A percentile compares a stretch with the other conserved stretches of the same genome.
Evolutionary conservation across 2,113 vertebrate genomes (phyloP).

Genomic region (Brienomyrus longianalis): DNA sequence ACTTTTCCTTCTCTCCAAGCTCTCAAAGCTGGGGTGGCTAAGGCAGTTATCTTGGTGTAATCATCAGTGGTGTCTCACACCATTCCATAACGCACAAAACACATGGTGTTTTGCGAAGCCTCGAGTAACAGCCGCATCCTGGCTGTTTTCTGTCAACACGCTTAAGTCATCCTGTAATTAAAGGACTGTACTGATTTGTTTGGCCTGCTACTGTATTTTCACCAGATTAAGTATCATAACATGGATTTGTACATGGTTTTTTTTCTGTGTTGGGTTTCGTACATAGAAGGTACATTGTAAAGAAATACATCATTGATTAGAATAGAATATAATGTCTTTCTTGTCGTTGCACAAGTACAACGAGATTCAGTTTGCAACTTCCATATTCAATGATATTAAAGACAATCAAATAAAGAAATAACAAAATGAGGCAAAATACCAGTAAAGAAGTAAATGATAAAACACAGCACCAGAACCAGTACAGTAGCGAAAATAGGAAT

Average conservation of each 20-base stretch:
- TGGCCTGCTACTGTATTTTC: background rate
- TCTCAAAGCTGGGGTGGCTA: background rate
- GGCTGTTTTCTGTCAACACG: conserved; percentile 43
- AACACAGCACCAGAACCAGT: background rate
- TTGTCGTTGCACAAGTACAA: background rate
- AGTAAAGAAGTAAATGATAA: background rate
- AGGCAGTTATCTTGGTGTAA: background rate
- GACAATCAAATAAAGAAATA: background rate
- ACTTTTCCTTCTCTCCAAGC: background rate
- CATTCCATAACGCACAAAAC: conserved; percentile 16
- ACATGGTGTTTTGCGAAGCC: conserved; percentile 2
- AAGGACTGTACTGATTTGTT: conserved; percentile 6
- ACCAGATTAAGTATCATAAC: background rate
- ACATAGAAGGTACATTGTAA: background rate
- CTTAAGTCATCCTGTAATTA: conserved; percentile 40
- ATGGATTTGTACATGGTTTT: background rate
- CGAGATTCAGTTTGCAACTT: background rate
- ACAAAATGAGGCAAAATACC: background rate
- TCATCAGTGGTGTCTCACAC: background rate
- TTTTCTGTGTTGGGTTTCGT: background rate
- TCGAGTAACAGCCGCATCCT: conserved; percentile 4
- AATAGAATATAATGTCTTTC: background rate
- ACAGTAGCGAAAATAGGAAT: background rate
- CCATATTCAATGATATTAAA: background rate
- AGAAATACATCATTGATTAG: background rate